These are phyloP conservation scores for Pangasius macronema DNA, from an alignment of 2,797 vertebrate species.

Conservation along the genomic window DNA sequence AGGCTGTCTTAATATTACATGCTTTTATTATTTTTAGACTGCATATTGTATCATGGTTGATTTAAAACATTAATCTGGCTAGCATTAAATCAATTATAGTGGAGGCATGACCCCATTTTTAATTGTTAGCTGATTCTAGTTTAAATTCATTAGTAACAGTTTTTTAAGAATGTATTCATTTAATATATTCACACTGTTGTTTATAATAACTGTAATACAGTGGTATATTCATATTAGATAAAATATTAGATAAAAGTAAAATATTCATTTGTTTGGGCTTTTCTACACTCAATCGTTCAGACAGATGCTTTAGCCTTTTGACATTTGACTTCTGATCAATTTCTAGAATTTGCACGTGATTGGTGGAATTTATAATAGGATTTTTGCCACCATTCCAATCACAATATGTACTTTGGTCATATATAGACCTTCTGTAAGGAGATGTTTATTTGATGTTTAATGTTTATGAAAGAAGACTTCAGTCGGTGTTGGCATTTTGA, in stretches of 20 bases:
- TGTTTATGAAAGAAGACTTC: not conserved
- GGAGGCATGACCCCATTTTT: not conserved
- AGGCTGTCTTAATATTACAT: not conserved
- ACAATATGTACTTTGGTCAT: conserved; percentile 4
- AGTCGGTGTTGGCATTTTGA: not conserved
- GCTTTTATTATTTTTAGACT: not conserved
- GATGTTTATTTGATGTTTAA: not conserved
- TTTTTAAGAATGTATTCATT: not conserved
- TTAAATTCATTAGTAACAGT: not conserved
- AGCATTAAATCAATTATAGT: not conserved
- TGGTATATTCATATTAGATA: not conserved
- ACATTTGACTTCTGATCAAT: conserved; percentile 11
- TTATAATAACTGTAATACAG: not conserved
- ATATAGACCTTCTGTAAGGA: conserved; percentile 10
- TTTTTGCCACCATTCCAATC: not conserved
- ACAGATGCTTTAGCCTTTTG: not conserved
- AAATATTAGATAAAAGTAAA: not conserved
- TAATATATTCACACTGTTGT: not conserved
- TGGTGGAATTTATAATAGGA: conserved; percentile 2
- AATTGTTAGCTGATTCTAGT: not conserved
- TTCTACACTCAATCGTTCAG: too few relatives aligned
- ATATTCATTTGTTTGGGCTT: not conserved
- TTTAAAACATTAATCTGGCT: not conserved
- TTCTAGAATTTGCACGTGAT: not conserved
- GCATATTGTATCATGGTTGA: not conserved